Evolutionary conservation across 1,140 invertebrate species (phyloP).

Genomic region (Cydia amplana): DNA sequence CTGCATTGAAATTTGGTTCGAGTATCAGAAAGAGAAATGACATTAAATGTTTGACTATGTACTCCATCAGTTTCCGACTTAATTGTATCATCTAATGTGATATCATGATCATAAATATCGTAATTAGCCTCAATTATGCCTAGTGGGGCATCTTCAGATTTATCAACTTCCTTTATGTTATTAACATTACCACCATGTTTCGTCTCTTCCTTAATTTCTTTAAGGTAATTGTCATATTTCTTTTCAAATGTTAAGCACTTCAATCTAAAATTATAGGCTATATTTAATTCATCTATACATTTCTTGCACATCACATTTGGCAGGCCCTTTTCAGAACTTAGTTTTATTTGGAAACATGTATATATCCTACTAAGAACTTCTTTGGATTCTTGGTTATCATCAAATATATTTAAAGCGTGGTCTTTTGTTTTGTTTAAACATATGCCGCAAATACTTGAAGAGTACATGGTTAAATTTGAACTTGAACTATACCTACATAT

Average conservation of each 20-base stretch:
- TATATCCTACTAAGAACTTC: conserved; percentile 55
- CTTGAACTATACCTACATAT: neutral
- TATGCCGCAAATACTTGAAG: conserved; percentile 51
- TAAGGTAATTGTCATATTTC: conserved; percentile 38
- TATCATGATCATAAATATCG: neutral
- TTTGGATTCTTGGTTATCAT: conserved; percentile 45
- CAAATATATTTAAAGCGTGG: conserved; percentile 45
- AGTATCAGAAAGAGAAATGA: neutral
- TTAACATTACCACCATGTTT: neutral
- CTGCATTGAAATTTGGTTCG: conserved; percentile 46
- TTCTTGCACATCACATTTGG: conserved; percentile 54
- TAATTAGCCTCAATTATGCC: conserved; percentile 11
- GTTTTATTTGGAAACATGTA: conserved; percentile 59
- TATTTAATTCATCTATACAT: conserved; percentile 57
- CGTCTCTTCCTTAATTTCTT: neutral
- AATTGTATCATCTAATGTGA: neutral
- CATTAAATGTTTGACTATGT: neutral
- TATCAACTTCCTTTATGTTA: neutral
- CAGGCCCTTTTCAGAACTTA: conserved; percentile 49
- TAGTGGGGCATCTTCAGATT: conserved; percentile 16
- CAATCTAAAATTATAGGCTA: conserved; percentile 54
- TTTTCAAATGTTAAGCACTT: conserved; percentile 61
- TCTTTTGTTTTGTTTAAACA: conserved; percentile 49
- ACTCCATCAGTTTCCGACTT: neutral
- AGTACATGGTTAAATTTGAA: neutral